phyloP scores from a whole-genome alignment of 2,888 invertebrate genomes.

The Acronicta psi region DNA sequence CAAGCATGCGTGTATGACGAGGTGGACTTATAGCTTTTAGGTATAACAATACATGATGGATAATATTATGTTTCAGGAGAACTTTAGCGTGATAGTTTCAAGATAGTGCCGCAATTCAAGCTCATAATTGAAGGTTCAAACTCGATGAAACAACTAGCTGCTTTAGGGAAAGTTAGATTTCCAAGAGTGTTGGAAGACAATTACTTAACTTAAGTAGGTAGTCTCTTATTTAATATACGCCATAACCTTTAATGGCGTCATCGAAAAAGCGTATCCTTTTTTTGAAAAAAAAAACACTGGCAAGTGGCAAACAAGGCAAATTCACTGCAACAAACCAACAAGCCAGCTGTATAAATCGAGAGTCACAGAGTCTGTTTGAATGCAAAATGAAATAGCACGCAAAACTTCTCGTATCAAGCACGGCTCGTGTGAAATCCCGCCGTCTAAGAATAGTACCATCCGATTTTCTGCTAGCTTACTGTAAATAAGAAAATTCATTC shows the following conservation, averaged over 20 bases:
- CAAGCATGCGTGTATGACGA: slow-evolving; percentile 62
- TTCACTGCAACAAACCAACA: slow-evolving; percentile 14
- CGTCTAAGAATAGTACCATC: slow-evolving; percentile 73
- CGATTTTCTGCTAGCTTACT: slow-evolving; percentile 82
- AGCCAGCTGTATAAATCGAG: slow-evolving; percentile 46
- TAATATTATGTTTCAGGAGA: slow-evolving; percentile 48
- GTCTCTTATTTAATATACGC: no score
- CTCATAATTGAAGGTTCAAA: background rate
- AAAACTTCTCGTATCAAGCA: slow-evolving; percentile 76
- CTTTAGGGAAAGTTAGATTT: no score
- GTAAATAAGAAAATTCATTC: slow-evolving; percentile 88
- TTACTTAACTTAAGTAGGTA: no score
- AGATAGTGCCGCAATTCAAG: background rate
- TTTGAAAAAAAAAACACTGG: no score
- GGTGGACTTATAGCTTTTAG: slow-evolving; percentile 71
- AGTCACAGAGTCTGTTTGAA: slow-evolving; percentile 49
- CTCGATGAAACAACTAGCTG: no score
- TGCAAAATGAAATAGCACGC: slow-evolving; percentile 62
- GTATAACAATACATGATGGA: slow-evolving; percentile 62
- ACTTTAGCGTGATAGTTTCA: slow-evolving; percentile 8
- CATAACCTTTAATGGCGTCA: no score
- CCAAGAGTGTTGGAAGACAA: no score
- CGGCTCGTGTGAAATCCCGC: slow-evolving; percentile 79
- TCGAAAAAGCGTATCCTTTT: no score
- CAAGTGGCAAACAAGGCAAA: no score